Percentiles rank a stretch among this genome's conserved stretches.
phyloP scores from a whole-genome alignment of 1,140 invertebrate species.

The Procambarus clarkii region DNA sequence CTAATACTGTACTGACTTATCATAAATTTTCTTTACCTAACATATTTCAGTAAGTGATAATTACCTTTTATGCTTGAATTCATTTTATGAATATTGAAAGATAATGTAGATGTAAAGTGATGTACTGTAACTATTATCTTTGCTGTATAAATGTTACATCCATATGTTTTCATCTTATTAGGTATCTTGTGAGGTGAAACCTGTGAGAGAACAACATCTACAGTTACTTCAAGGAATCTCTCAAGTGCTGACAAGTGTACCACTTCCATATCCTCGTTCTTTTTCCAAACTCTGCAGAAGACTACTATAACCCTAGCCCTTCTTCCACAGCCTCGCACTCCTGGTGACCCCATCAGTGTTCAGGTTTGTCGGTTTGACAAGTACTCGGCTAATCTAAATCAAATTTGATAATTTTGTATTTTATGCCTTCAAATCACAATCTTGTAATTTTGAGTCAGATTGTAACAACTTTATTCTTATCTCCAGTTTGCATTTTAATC shows the following conservation, averaged over 20 bases:
- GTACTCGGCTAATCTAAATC: neutral
- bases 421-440: no score
- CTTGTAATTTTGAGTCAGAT: neutral
- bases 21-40: no score
- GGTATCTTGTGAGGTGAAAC: constrained; percentile 65
- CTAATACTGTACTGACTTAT: no score
- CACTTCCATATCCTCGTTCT: constrained; percentile 88
- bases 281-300: constrained; percentile 91
- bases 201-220: constrained; percentile 80
- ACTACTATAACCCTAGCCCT: constrained; percentile 87
- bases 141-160: no score
- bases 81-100: no score
- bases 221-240: constrained; percentile 83
- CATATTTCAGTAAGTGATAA: no score
- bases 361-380: constrained; percentile 72
- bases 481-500: no score
- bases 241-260: constrained; percentile 81
- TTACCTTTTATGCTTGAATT: no score
- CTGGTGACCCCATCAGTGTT: constrained; percentile 86
- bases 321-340: constrained; percentile 86
- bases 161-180: neutral
- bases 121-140: no score
- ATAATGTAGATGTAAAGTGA: no score
- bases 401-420: neutral
- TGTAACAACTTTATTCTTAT: neutral